A percentile compares a stretch with the other conserved stretches of the same genome.
Conservation (phyloP, 2,113 vertebrate species). For the Oophaga pumilio region DNA sequence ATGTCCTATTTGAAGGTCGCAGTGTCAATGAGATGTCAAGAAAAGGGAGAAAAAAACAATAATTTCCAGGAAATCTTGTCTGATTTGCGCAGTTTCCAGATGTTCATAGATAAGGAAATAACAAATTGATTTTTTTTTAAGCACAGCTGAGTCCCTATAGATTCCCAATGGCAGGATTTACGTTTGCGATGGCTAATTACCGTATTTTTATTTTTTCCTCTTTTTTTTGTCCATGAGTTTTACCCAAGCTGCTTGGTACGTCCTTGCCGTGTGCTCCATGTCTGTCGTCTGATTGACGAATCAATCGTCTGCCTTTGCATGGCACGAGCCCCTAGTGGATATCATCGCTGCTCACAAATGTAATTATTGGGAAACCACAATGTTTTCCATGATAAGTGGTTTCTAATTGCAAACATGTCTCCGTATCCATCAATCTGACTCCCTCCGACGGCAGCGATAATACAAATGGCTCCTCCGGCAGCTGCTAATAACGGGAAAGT, state of each 20-base stretch:
- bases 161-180: slow-evolving; percentile 17
- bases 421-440: slow-evolving; percentile 29
- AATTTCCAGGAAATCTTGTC: not conserved
- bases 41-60: not conserved
- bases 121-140: slow-evolving; percentile 12
- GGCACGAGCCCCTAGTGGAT: not conserved
- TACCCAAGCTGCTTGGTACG: not conserved
- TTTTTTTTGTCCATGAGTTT: not conserved
- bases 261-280: not conserved
- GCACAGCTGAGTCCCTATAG: slow-evolving; percentile 5
- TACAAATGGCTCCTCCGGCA: not conserved
- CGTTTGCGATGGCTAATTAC: slow-evolving; percentile 2
- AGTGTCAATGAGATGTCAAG: not conserved
- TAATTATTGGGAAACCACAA: slow-evolving; percentile 37
- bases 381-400: slow-evolving; percentile 49
- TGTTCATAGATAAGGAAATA: slow-evolving; percentile 5
- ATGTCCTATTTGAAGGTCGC: not conserved
- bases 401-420: slow-evolving; percentile 32
- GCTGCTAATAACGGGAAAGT: not conserved
- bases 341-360: slow-evolving; percentile 2
- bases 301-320: slow-evolving; percentile 11
- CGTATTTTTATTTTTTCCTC: not conserved
- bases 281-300: not conserved
- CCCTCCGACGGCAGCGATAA: not conserved
- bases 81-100: not conserved